Base-by-base conservation (phyloP, 2,113 vertebrate species). In the Phycodurus eques region DNA sequence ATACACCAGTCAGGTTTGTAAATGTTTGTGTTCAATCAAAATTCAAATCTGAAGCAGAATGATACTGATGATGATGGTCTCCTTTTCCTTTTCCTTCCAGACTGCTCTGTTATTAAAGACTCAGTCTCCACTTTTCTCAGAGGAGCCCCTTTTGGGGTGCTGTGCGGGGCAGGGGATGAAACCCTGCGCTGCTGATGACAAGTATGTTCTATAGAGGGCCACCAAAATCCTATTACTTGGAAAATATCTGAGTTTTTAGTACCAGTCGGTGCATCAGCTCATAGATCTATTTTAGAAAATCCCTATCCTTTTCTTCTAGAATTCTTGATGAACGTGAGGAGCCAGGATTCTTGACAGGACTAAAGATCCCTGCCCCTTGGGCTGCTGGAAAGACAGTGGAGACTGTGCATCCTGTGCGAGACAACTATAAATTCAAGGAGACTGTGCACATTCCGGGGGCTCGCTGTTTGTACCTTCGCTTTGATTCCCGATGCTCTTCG, bases 381-480 rank as follows among this genome's bases (percentile, higher is more conserved):
- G 98, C 98, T 80, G 97, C 97, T 65, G 98, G 98, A 71, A 98
- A 99, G 86, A 99, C 96, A 0, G 96, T 99, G 68, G 98, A 99
- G 89, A 99, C 97, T 0, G 95, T 97, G 19, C 98, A 99, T 74
- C 98, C 98, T 0, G 98, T 99, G 75, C 94, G 97, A 87, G 98
- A 99, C 91, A 99, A 99, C 83, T 99, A 98, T 79, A 99, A 99
- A 67, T 99, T 99, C 88, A 99, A 99, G 82, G 98, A 99, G 83
- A 99, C 96, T 0, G 97, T 99, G 4, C 96, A 98, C 77, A 98
- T 99, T 74, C 98, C 96, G 14, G 98, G 98, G 83, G 98, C 98
- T 12, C 96, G 96, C 70, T 99, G 97, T 81, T 88, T 99, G 12
- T 99, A 99, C 74, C 95, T 99, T 68, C 94, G 97, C 83, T 99